Base-by-base conservation (phyloP, 2,113 vertebrate species). In the Pantherophis guttatus region DNA sequence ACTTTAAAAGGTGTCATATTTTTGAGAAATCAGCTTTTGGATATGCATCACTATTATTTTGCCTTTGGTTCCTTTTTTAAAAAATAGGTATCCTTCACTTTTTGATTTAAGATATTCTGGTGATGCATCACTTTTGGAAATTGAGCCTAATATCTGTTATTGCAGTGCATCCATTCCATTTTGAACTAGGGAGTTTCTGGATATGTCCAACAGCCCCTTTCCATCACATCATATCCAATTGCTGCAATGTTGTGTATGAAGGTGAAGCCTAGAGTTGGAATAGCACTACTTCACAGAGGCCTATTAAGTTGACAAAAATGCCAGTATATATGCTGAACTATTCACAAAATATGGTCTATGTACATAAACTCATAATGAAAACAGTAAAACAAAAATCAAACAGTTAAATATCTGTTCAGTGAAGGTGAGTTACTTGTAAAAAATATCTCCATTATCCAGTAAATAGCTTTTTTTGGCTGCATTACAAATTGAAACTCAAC, bases 401-500 rank as follows among this genome's bases (percentile, higher is more conserved):
- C 12, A 24, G 92, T 85, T 93, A 94, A 94, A 97, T 94, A 91
- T 53, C 29, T 53, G 11, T 87, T 87, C 3, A 92, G 29, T 87
- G 23, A 39, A 88, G 94, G 95, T 95, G 91, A 58, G 58, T 92
- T 94, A 95, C 94, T 93, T 93, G 94, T 94, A 70, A 62, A 62
- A 62, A 96, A 93, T 94, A 54, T 95, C 92, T 81, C 91, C 90
- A 88, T 90, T 96, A 95, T 96, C 93, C 93, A 89, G 92, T 90
- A 95, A 96, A 94, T 86, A 15, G 87, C 88, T 94, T 75, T 91
- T 88, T 96, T 97, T 87, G 92, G 57, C 89, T 62, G n/a, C 88
- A 92, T 97, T 96, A 93, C 48, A 97, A 95, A 95, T 95, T 88
- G 93, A 91, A 86, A 48, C 26, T 53, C 92, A 93, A 92, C 24